Evolutionary conservation across 37 sponge, comb jelly and placozoan species (phyloP).

Genomic region (Spongia lamella): DNA sequence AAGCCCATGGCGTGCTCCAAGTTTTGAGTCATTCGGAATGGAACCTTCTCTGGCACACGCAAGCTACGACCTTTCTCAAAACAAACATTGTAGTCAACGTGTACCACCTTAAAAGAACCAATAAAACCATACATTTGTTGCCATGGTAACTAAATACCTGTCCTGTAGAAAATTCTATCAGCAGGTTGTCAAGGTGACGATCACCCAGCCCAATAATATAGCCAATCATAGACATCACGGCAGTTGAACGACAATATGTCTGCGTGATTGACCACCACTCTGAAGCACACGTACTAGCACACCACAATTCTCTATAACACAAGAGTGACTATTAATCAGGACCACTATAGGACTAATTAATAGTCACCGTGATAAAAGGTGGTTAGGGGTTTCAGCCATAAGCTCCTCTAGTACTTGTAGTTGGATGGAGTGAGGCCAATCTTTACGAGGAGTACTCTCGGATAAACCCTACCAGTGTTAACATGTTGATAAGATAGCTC

Average conservation of each 20-base stretch:
- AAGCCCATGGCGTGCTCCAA: conserved; percentile 89
- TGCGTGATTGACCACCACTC: conserved; percentile 96
- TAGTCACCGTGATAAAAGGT: conserved; percentile 82
- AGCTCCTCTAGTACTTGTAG: conserved; percentile 86
- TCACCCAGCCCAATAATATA: conserved; percentile 99
- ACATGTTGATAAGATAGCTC: not conserved
- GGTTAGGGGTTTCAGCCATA: conserved; percentile 83
- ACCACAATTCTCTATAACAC: conserved; percentile 82
- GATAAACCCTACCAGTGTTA: conserved; percentile 41
- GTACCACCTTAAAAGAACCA: conserved; percentile 64
- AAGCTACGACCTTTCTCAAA: conserved; percentile 96
- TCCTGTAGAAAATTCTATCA: conserved; percentile 91
- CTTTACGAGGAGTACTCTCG: conserved; percentile 80
- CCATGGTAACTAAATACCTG: conserved; percentile 47
- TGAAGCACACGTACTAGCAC: conserved; percentile 89
- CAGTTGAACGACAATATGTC: conserved; percentile 89
- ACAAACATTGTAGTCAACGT: conserved; percentile 99
- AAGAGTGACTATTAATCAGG: not conserved
- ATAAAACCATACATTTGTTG: not conserved
- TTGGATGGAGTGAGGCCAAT: conserved; percentile 87
- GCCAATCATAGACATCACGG: conserved; percentile 99
- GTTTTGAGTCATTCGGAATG: conserved; percentile 96
- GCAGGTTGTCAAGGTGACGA: conserved; percentile 97
- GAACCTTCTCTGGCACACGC: conserved; percentile 96
- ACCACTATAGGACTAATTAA: not conserved